Evolutionary conservation across 92 coral and sea anemone genomes (phyloP), one percentile per base, ranked within the genome.

Genomic region (Blastomussa wellsi): DNA sequence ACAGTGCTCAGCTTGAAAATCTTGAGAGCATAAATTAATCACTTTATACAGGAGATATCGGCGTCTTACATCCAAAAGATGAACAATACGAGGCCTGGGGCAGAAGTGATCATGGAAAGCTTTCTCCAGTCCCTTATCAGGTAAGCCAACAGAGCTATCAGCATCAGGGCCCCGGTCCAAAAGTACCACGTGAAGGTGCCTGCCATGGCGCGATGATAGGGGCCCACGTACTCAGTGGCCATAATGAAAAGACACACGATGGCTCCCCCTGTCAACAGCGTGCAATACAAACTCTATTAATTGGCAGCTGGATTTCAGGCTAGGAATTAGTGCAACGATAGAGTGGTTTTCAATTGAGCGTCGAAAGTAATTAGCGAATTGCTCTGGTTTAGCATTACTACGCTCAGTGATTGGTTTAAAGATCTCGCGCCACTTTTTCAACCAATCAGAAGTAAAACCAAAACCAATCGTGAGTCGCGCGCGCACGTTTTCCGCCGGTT

Each of bases 71-170:
- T 92, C 98, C 98, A 94, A 81, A 94, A 94, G 33, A 94, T 78
- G 29, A 94, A 87, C 31, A 92, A 81, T 28, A 94, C 2, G n/a
- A 94, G 92, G 72, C 98, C 98, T 82, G 98, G 98, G 6, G 95
- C 93, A 22, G 98, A 92, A 42, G 93, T 87, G 38, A 88, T 76
- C 26, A 94, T 92, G 16, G 98, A 94, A 24, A 94, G 92, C 75
- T 85, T 89, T 83, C 99, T 88, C 99, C 99, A 96, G 92, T 96
- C 95, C 82, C 99, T 87, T 22, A 96, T 91, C n/a, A 96, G 88
- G 88, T 94, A 96, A 48, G 98, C 99, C 70, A 94, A 84, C 38
- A 96, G 86, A 14, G 99, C 98, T 24, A 96, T 88, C 49, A 86
- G 8, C 91, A 93, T 92, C 53, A 91, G 88, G 41, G 95, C 88